Conservation (phyloP, 2,797 vertebrate species). For the Cynopterus sphinx region DNA sequence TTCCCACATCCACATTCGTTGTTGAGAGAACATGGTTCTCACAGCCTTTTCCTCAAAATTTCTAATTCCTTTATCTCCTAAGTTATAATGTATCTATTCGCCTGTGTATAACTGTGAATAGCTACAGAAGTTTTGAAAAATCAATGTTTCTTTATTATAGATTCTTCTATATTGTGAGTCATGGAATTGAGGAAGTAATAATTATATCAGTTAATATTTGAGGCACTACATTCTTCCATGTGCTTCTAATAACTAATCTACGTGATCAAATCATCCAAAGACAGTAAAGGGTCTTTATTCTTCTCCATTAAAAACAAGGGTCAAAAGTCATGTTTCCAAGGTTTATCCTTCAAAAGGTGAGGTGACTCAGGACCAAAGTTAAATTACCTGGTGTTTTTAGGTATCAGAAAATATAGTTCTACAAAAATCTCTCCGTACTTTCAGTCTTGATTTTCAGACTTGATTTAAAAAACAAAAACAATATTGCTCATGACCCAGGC, state of each 20-base stretch:
- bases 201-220: not conserved
- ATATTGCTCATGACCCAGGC: conserved; percentile 33
- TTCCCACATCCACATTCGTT: not conserved
- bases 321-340: conserved; percentile 49
- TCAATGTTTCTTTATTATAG: not conserved
- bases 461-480: conserved; percentile 67
- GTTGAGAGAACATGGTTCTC: not conserved
- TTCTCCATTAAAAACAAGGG: conserved; percentile 27
- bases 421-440: conserved; percentile 71
- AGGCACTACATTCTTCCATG: not conserved
- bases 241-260: not conserved
- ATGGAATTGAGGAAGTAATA: not conserved
- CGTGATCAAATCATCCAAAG: not conserved
- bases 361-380: conserved; percentile 4
- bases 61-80: not conserved
- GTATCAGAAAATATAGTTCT: conserved; percentile 43
- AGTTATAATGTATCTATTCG: not conserved
- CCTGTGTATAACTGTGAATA: not conserved
- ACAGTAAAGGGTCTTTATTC: conserved; percentile 16
- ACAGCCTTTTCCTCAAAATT: not conserved
- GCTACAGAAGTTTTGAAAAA: not conserved
- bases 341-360: conserved; percentile 33
- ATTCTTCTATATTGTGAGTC: not conserved
- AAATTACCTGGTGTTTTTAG: conserved; percentile 45
- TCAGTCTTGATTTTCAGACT: conserved; percentile 47